Percentiles rank a stretch among this genome's conserved stretches.
Conservation (phyloP, 2,888 invertebrate species). For the Tubulanus polymorphus region DNA sequence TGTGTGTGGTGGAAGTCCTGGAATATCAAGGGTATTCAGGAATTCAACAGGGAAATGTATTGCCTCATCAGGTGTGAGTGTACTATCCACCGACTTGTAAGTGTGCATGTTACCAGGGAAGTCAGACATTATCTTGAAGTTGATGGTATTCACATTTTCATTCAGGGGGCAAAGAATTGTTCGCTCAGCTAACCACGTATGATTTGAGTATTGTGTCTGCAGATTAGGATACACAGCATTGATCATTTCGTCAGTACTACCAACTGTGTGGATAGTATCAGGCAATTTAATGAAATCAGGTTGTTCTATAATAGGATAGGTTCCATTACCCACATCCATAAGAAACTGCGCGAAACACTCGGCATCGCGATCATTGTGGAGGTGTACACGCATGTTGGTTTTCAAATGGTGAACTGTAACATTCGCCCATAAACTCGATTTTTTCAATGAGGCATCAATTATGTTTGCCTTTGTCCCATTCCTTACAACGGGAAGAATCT, state of each 20-base stretch:
- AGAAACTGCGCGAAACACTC: neutral
- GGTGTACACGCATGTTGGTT: neutral
- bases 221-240: neutral
- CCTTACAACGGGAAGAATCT: neutral
- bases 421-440: neutral
- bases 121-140: constrained; percentile 9
- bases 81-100: constrained; percentile 4
- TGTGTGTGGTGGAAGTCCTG: constrained; percentile 19
- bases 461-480: neutral
- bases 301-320: neutral
- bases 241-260: neutral
- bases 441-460: neutral
- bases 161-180: constrained; percentile 25
- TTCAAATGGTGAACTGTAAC: neutral
- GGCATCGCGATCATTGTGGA: neutral
- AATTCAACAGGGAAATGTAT: constrained; percentile 18
- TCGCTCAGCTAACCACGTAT: constrained; percentile 13
- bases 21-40: constrained; percentile 16
- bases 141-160: constrained; percentile 13
- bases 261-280: neutral
- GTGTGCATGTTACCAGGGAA: constrained; percentile 9
- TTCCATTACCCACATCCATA: neutral
- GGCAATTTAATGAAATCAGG: neutral
- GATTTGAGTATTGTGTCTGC: neutral
- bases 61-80: constrained; percentile 12